Conservation (phyloP, 2,113 vertebrate species). For the Myotis davidii region DNA sequence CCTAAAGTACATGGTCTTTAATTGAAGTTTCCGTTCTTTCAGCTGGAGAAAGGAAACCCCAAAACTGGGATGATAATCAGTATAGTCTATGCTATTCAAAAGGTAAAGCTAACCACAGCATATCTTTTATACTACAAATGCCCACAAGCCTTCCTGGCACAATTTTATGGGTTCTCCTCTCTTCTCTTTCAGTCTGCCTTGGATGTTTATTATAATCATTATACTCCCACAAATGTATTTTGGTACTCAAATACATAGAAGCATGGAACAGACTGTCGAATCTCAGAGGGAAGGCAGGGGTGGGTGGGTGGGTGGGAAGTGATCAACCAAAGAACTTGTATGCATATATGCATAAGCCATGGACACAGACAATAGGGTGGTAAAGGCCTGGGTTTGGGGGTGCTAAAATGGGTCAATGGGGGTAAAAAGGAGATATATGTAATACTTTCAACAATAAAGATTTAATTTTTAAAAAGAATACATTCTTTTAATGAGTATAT, state of each 20-base stretch:
- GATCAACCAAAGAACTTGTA: too few relatives aligned
- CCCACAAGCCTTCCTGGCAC: background rate
- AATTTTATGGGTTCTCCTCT: background rate
- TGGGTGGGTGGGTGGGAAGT: too few relatives aligned
- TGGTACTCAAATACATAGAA: background rate
- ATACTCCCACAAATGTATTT: background rate
- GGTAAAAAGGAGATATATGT: too few relatives aligned
- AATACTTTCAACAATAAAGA: too few relatives aligned
- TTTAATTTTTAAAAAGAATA: too few relatives aligned
- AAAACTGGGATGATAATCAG: background rate
- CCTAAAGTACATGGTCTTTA: background rate
- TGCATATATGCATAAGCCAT: too few relatives aligned
- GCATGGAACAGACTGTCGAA: too few relatives aligned
- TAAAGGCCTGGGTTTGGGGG: too few relatives aligned
- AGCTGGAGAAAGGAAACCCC: background rate
- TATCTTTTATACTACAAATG: background rate
- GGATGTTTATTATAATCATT: background rate
- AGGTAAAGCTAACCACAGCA: background rate
- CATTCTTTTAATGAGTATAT: background rate
- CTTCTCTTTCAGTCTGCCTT: background rate
- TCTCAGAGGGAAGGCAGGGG: too few relatives aligned
- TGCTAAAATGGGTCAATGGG: too few relatives aligned
- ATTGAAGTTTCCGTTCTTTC: background rate
- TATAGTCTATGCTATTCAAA: background rate
- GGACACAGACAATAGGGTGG: too few relatives aligned